Conservation (phyloP, 1,140 invertebrate species). For the Drosophila pallidifrons region DNA sequence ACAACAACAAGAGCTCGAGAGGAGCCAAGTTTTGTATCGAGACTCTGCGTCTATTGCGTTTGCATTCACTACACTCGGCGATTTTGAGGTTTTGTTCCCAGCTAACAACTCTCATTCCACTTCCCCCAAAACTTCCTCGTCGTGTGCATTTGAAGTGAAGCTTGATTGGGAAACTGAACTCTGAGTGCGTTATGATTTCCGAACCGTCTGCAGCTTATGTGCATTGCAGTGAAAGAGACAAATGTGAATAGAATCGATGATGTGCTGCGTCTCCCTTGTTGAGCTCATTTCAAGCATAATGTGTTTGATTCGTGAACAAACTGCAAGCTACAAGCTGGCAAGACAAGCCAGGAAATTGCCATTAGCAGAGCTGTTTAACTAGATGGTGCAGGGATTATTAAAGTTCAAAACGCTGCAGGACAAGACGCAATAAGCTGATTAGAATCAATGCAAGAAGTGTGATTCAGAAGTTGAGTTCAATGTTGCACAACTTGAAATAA, state of each 20-base stretch:
- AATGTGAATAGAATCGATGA: conserved; percentile 36
- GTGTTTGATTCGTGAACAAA: conserved; percentile 15
- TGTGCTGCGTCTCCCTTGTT: not conserved
- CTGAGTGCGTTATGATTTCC: conserved; percentile 75
- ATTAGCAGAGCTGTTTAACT: conserved; percentile 11
- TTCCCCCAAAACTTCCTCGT: not conserved
- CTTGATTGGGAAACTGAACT: conserved; percentile 63
- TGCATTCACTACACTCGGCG: conserved; percentile 34
- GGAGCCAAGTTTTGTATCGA: conserved; percentile 27
- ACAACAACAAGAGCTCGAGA: conserved; percentile 8
- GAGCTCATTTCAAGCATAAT: conserved; percentile 27
- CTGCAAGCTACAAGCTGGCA: not conserved
- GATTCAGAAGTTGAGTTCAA: too few relatives aligned
- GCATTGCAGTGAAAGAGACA: conserved; percentile 26
- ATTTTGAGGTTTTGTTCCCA: conserved; percentile 44
- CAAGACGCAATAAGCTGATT: not conserved
- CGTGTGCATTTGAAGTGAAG: conserved; percentile 46
- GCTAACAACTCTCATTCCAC: not conserved
- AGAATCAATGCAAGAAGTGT: not conserved
- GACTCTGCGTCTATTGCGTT: conserved; percentile 32
- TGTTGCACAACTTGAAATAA: too few relatives aligned
- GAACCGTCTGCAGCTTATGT: conserved; percentile 53
- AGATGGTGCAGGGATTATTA: conserved; percentile 6
- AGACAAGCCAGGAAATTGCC: conserved; percentile 7
- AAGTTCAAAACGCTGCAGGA: not conserved